Conservation (phyloP, 1,140 invertebrate genomes). For the Drosophila leontia region DNA sequence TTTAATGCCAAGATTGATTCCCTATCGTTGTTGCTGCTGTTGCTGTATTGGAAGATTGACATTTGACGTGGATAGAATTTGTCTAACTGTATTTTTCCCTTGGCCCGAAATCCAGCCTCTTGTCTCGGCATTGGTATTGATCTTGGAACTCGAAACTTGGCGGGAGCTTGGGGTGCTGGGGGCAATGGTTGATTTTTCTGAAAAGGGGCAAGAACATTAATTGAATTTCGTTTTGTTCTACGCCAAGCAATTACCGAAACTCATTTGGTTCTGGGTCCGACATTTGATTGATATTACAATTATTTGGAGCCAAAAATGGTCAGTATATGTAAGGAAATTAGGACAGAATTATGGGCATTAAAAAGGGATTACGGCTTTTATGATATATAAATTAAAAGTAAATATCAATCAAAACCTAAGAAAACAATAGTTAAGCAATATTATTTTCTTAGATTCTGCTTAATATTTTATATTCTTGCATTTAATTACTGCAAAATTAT, state of each 20-base stretch:
- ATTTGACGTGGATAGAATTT: constrained; percentile 83
- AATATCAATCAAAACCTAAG: too few species aligned
- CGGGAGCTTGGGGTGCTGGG: constrained; percentile 15
- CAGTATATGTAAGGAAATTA: not conserved
- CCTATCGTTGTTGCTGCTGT: constrained; percentile 41
- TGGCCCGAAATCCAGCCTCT: constrained; percentile 42
- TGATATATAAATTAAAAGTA: too few species aligned
- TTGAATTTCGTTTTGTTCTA: constrained; percentile 26
- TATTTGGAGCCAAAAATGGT: not conserved
- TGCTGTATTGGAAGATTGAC: constrained; percentile 64
- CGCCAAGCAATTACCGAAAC: constrained; percentile 14
- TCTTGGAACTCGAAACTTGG: constrained; percentile 23
- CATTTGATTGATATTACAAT: constrained; percentile 34
- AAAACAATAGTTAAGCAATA: too few species aligned
- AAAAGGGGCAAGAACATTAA: constrained; percentile 12
- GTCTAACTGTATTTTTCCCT: constrained; percentile 76
- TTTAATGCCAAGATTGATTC: constrained; percentile 80
- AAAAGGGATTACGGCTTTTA: not conserved
- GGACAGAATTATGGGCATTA: too few species aligned
- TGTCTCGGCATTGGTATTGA: constrained; percentile 49
- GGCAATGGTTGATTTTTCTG: constrained; percentile 18
- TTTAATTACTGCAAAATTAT: constrained; percentile 4
- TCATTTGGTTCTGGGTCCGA: constrained; percentile 17
- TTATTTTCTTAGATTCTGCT: too few species aligned
- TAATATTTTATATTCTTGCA: not conserved